Conservation (phyloP, 2,888 invertebrate genomes). For the Endomychus coccineus region DNA sequence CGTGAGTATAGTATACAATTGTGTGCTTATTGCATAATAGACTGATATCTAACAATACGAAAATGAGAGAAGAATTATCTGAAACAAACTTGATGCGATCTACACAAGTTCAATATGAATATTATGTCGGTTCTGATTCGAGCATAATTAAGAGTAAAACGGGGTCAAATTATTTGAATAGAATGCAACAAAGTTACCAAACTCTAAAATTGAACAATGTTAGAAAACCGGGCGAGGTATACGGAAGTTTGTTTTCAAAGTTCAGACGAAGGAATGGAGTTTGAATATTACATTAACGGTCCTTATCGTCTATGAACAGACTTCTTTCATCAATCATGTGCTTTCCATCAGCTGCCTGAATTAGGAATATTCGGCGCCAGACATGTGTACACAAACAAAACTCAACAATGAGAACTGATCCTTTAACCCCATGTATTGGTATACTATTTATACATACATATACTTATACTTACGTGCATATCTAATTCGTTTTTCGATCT, state of each 20-base stretch:
- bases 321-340: conserved; percentile 38
- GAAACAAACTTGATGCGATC: too few relatives aligned
- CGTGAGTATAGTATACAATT: too few relatives aligned
- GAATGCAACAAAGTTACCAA: too few relatives aligned
- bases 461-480: not conserved
- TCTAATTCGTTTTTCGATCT: too few relatives aligned
- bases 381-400: conserved; percentile 29
- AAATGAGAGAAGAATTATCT: too few relatives aligned
- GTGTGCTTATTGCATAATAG: too few relatives aligned
- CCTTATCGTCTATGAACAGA: conserved; percentile 33
- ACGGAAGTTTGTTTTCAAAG: conserved; percentile 7
- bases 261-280: conserved; percentile 13
- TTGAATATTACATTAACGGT: conserved; percentile 31
- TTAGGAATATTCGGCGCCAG: conserved; percentile 18
- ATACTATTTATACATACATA: not conserved
- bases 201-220: conserved; percentile 11
- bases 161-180: too few relatives aligned
- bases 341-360: conserved; percentile 27
- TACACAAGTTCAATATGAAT: too few relatives aligned
- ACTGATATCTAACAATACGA: too few relatives aligned
- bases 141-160: too few relatives aligned
- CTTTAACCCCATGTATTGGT: not conserved
- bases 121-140: too few relatives aligned
- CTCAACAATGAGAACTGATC: too few relatives aligned
- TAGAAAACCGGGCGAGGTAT: conserved; percentile 10